Evolutionary conservation across 1,140 invertebrate genomes (phyloP).

Genomic region (Pseudomyrmex sp.): DNA sequence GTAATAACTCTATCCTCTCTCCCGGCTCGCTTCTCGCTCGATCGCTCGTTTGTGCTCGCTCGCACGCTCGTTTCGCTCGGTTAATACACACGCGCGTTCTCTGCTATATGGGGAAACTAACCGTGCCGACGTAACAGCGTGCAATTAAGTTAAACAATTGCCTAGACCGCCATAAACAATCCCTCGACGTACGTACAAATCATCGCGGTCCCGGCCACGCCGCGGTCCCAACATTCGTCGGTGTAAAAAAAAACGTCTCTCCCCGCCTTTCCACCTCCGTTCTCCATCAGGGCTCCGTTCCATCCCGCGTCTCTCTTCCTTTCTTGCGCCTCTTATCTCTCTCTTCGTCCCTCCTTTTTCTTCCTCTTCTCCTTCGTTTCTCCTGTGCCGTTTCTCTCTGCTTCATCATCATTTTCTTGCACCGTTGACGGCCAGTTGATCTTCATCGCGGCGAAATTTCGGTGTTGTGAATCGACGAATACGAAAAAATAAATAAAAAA

Average conservation of each 20-base stretch:
- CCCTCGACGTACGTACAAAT: conserved; percentile 78
- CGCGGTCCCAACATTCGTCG: conserved; percentile 55
- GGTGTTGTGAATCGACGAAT: conserved; percentile 29
- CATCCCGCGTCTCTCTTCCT: conserved; percentile 3
- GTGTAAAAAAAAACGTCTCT: conserved; percentile 68
- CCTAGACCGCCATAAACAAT: conserved; percentile 80
- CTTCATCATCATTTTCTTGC: conserved; percentile 35
- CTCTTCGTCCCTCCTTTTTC: neutral
- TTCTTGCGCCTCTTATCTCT: neutral
- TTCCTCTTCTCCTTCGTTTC: neutral
- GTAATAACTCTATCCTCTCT: conserved; percentile 82
- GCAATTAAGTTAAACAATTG: conserved; percentile 85
- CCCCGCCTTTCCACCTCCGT: neutral
- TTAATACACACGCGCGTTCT: conserved; percentile 52
- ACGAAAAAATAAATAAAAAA: no score
- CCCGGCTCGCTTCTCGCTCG: conserved; percentile 52
- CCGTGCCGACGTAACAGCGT: conserved; percentile 80
- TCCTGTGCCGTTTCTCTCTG: neutral
- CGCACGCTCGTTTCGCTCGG: conserved; percentile 9
- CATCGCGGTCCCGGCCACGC: conserved; percentile 62
- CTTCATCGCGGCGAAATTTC: conserved; percentile 59
- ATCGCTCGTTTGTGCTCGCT: conserved; percentile 11
- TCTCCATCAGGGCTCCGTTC: neutral
- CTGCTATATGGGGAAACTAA: conserved; percentile 79
- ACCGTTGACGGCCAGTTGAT: conserved; percentile 35